A percentile compares a stretch with the other conserved stretches of the same genome.
Evolutionary conservation across 1,140 invertebrate species (phyloP).

Genomic region (Drosophila sproati): DNA sequence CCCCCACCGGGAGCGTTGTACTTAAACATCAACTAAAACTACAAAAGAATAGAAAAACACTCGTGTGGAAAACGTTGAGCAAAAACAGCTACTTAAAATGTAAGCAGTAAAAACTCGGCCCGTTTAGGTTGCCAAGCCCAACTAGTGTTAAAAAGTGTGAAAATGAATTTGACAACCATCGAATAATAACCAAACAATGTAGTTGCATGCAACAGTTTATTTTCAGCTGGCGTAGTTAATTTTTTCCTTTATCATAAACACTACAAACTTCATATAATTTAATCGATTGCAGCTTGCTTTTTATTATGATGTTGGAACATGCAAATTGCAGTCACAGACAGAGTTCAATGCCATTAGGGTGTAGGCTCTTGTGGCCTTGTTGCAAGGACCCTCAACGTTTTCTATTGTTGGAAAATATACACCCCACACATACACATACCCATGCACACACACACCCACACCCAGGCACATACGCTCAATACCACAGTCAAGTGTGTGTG

Average conservation of each 20-base stretch:
- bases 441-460: not conserved
- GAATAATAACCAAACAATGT: no score
- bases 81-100: no score
- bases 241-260: no score
- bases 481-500: not conserved
- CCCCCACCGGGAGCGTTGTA: conserved; percentile 17
- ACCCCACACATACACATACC: not conserved
- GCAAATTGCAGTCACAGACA: conserved; percentile 1
- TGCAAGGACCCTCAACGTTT: conserved; percentile 25
- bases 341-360: conserved; percentile 41
- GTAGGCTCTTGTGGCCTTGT: conserved; percentile 5
- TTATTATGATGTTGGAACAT: not conserved
- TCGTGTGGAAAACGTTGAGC: not conserved
- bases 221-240: no score
- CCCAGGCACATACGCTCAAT: not conserved
- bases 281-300: no score
- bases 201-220: no score
- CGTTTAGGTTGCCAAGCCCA: no score
- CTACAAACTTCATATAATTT: no score
- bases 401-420: conserved; percentile 26
- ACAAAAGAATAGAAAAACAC: not conserved
- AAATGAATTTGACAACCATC: no score
- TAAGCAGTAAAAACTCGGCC: no score
- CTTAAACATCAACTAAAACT: conserved; percentile 1
- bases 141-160: no score